A percentile compares a stretch with the other conserved stretches of the same genome.
phyloP scores from a whole-genome alignment of 1,140 invertebrate species.

The Drosophila saltans region DNA sequence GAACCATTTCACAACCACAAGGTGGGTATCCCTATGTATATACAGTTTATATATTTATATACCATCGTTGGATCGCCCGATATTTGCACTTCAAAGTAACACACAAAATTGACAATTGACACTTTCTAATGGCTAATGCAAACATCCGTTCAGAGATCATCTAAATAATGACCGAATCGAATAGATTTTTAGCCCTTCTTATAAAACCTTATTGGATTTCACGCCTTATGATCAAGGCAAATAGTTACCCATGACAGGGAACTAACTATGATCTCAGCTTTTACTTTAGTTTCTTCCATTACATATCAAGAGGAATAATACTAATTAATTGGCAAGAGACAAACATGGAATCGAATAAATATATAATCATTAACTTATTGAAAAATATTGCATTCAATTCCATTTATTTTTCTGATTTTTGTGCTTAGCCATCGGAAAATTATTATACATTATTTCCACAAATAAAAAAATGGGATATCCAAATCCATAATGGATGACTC shows the following conservation, averaged over 20 bases:
- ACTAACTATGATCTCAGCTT: conserved; percentile 53
- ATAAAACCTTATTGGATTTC: conserved; percentile 41
- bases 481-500: neutral
- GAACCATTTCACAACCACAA: conserved; percentile 46
- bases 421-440: neutral
- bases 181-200: conserved; percentile 11
- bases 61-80: conserved; percentile 38
- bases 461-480: neutral
- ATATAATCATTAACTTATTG: neutral
- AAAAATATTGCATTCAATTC: neutral
- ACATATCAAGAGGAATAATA: neutral
- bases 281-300: conserved; percentile 32
- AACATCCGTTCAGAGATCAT: conserved; percentile 41
- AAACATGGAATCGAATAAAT: no score
- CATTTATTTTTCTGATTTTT: neutral
- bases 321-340: conserved; percentile 1
- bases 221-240: conserved; percentile 27
- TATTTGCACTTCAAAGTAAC: conserved; percentile 36
- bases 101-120: conserved; percentile 35
- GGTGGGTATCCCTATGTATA: conserved; percentile 28
- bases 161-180: conserved; percentile 27
- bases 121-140: conserved; percentile 58
- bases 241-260: conserved; percentile 5
- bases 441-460: neutral
- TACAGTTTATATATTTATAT: neutral